Base-by-base conservation (phyloP, 2,113 vertebrate species). In the Microtus pennsylvanicus region DNA sequence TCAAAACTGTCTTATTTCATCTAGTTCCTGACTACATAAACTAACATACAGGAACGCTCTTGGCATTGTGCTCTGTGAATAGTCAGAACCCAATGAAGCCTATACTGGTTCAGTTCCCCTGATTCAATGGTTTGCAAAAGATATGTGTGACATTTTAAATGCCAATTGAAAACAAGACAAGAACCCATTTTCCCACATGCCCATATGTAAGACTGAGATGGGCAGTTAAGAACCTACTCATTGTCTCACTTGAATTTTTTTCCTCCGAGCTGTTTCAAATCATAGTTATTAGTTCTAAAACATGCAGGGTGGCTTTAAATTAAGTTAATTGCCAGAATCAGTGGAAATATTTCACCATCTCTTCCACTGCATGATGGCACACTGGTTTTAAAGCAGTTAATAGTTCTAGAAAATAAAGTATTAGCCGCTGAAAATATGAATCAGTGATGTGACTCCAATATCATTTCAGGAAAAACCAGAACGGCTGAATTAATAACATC, bases 311-410 rank as follows among this genome's bases (percentile, higher is more conserved):
- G 97, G 97, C 98, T 95, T 98, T 98, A 95, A 98, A 98, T 97
- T 96, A 98, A 97, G 96, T 98, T 98, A 98, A 98, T 98, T 98
- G 96, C 96, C 24, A 0, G 95, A 98, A 98, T 97, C 76, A 95
- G 97, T 97, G 63, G 95, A 98, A 98, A 98, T 98, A 98, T 97
- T 98, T 98, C 95, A 98, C 91, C 96, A 95, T 96, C 97, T 98
- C 97, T 98, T 98, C 98, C 91, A 86, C 30, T 92, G 8, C 93
- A 94, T 47, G 90, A 96, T 93, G 85, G 87, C 83, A 96, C 42
- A 75, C 95, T 94, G 97, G 98, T 96, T 97, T 98, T 98, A 98
- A 98, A 98, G 98, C 97, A 98, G 98, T 98, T 97, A 98, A 98
- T 98, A 94, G 96, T 95, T 96, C 94, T 95, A 97, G 98, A 98